phyloP scores from a whole-genome alignment of 2,113 vertebrate genomes.

The Bambusicola thoracicus region DNA sequence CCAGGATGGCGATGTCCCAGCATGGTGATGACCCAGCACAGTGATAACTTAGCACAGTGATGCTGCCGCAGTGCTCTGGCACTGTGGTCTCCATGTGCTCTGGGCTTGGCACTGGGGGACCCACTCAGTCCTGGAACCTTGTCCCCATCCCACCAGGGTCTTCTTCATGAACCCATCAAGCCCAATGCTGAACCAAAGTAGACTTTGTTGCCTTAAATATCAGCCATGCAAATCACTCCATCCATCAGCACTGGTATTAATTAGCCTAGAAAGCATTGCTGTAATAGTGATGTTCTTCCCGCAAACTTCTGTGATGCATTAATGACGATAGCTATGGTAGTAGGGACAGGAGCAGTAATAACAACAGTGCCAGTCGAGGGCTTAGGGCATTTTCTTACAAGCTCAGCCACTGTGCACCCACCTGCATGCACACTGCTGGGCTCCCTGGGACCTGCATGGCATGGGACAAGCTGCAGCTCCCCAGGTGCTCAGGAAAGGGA shows the following conservation, averaged over 20 bases:
- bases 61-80: not conserved
- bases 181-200: not conserved
- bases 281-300: not conserved
- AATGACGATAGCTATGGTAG: not conserved
- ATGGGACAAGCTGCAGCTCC: rapidly evolving
- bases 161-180: not conserved
- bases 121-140: not conserved
- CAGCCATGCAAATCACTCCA: not conserved
- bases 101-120: not conserved
- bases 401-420: not conserved
- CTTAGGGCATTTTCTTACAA: not conserved
- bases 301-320: not conserved
- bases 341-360: not conserved
- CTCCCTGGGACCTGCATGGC: rapidly evolving
- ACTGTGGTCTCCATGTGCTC: too few relatives aligned
- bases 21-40: too few relatives aligned
- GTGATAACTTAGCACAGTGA: not conserved
- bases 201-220: not conserved
- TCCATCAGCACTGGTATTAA: not conserved
- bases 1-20: too few relatives aligned
- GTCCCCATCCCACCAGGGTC: not conserved
- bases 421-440: too few relatives aligned
- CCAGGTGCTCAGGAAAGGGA: not conserved
- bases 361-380: not conserved
- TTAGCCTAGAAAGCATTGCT: not conserved